A percentile compares a stretch with the other conserved stretches of the same genome.
These are phyloP conservation scores for Zaprionus capensis DNA, from an alignment of 1,140 invertebrate genomes.

Conservation along the genomic window DNA sequence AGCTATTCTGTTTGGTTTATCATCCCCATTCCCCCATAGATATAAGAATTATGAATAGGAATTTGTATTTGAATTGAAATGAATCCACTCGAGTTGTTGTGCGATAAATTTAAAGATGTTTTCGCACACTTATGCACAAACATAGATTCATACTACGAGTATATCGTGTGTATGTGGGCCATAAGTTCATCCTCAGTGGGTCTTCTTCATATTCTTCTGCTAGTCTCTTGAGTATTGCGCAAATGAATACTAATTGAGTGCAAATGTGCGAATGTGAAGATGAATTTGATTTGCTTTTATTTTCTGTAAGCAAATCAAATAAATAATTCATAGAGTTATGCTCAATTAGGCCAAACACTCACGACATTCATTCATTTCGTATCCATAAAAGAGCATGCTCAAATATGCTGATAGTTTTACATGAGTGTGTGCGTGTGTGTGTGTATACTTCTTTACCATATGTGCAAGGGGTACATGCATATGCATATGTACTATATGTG, in stretches of 20 bases:
- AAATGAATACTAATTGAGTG: conserved; percentile 26
- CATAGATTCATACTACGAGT: not conserved
- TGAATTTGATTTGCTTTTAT: conserved; percentile 4
- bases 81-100: conserved; percentile 20
- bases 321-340: conserved; percentile 24
- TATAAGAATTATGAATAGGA: conserved; percentile 23
- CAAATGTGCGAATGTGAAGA: conserved; percentile 10
- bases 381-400: conserved; percentile 39
- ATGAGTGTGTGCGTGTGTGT: not conserved
- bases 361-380: not conserved
- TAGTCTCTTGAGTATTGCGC: not conserved
- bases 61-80: conserved; percentile 21
- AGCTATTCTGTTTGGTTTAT: conserved; percentile 48
- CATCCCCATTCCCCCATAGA: not conserved
- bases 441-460: not conserved
- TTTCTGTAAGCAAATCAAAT: conserved; percentile 4
- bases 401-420: conserved; percentile 23
- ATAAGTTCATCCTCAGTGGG: conserved; percentile 9
- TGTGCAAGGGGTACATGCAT: not conserved
- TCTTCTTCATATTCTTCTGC: not conserved
- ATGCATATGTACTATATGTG: conserved; percentile 18
- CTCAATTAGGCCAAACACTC: conserved; percentile 25
- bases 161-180: conserved; percentile 5
- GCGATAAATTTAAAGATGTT: not conserved
- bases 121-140: not conserved